These are phyloP conservation scores for Papilio protenor DNA, from an alignment of 2,888 invertebrate genomes.

Conservation along the genomic window DNA sequence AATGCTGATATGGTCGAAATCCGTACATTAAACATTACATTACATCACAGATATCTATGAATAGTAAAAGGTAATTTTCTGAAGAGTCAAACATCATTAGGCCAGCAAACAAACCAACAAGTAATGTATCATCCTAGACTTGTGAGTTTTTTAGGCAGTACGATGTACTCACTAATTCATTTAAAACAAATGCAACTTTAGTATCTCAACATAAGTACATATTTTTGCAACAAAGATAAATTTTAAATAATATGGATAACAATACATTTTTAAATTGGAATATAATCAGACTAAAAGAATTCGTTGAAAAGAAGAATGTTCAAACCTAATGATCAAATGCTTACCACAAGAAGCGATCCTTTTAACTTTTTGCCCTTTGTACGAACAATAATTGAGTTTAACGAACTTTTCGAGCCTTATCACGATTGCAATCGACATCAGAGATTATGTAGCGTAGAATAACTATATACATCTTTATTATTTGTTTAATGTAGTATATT, in stretches of 20 bases:
- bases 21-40: too few relatives aligned
- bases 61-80: too few relatives aligned
- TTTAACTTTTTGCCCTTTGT: conserved; percentile 18
- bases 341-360: conserved; percentile 20
- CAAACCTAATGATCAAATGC: conserved; percentile 14
- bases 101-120: too few relatives aligned
- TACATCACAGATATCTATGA: too few relatives aligned
- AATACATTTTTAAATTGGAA: conserved; percentile 2
- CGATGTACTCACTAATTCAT: too few relatives aligned
- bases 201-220: neutral
- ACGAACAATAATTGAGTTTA: conserved; percentile 25
- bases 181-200: neutral
- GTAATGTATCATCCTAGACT: too few relatives aligned
- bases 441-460: neutral
- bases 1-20: too few relatives aligned
- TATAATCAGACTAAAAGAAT: neutral
- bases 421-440: conserved; percentile 11
- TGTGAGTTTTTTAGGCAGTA: too few relatives aligned
- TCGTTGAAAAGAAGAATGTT: neutral
- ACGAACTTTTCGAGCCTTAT: neutral
- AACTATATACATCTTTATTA: neutral
- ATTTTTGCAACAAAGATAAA: neutral
- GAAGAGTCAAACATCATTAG: too few relatives aligned
- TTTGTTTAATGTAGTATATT: neutral
- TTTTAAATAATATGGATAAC: neutral